Evolutionary conservation across 2,797 vertebrate genomes (phyloP).

Genomic region (Schizothorax lantsangensis): DNA sequence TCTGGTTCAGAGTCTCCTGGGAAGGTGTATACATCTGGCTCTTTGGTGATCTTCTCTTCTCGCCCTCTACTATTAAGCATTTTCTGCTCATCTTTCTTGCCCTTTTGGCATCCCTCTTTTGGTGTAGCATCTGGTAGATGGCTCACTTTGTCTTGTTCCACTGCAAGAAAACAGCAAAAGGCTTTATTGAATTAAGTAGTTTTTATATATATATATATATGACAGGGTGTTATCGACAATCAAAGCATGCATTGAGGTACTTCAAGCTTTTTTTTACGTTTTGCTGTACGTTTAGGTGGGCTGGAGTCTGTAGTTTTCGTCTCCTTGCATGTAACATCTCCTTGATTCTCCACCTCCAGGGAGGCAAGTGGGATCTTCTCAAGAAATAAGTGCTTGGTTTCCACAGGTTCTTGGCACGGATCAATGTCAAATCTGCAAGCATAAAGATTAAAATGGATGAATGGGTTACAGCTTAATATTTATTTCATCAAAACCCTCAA

Average conservation of each 20-base stretch:
- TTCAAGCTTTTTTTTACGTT: constrained; percentile 7
- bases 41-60: constrained; percentile 57
- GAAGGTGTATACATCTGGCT: constrained; percentile 80
- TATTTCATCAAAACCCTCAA: neutral
- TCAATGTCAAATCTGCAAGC: constrained; percentile 69
- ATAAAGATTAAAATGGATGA: neutral
- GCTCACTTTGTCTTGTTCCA: constrained; percentile 67
- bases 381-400: constrained; percentile 61
- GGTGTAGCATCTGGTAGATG: constrained; percentile 71
- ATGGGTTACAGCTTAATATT: neutral
- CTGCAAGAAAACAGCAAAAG: constrained; percentile 62
- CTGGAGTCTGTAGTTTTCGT: constrained; percentile 66
- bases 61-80: constrained; percentile 49
- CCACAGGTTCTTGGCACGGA: constrained; percentile 68
- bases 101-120: constrained; percentile 74
- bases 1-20: constrained; percentile 81
- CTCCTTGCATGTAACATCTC: constrained; percentile 69
- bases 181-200: neutral
- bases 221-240: neutral
- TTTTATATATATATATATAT: neutral
- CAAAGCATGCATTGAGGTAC: neutral
- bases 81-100: constrained; percentile 56
- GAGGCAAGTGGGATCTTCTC: constrained; percentile 56
- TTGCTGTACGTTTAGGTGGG: constrained; percentile 65
- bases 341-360: constrained; percentile 57